Evolutionary conservation across 2,797 vertebrate genomes (phyloP).

Genomic region (Anguilla anguilla): DNA sequence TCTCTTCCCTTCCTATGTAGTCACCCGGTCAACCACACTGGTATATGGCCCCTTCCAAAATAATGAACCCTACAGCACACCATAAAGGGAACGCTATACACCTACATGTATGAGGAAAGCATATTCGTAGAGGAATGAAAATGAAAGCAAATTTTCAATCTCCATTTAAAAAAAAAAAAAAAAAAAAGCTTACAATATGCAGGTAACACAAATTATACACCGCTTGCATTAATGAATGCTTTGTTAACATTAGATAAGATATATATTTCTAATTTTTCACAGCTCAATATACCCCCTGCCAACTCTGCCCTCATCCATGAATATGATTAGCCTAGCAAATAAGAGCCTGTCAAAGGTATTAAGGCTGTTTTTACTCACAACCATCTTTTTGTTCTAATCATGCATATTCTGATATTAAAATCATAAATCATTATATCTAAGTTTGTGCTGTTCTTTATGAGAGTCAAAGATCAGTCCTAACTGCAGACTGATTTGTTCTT

Average conservation of each 20-base stretch:
- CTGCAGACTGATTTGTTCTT: neutral
- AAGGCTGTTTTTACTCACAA: neutral
- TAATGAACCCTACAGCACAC: neutral
- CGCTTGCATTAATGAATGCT: neutral
- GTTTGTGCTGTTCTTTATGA: neutral
- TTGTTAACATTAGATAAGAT: neutral
- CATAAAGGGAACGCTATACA: neutral
- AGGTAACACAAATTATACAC: neutral
- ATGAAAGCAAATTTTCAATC: neutral
- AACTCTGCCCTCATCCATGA: neutral
- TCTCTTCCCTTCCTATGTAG: neutral
- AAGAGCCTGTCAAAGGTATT: neutral
- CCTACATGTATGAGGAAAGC: neutral
- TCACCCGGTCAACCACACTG: neutral
- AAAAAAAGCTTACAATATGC: neutral
- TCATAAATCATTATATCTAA: neutral
- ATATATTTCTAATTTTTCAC: neutral
- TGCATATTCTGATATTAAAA: slow-evolving; percentile 7
- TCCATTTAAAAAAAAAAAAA: neutral
- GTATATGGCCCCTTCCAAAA: neutral
- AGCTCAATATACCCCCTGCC: neutral
- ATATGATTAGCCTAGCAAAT: neutral
- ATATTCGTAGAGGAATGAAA: neutral
- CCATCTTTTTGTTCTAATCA: neutral
- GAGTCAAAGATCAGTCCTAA: neutral